Evolutionary conservation across 2,113 vertebrate genomes (phyloP), one percentile per base, ranked within the genome.

Genomic region (Epinephelus cyanopodus): DNA sequence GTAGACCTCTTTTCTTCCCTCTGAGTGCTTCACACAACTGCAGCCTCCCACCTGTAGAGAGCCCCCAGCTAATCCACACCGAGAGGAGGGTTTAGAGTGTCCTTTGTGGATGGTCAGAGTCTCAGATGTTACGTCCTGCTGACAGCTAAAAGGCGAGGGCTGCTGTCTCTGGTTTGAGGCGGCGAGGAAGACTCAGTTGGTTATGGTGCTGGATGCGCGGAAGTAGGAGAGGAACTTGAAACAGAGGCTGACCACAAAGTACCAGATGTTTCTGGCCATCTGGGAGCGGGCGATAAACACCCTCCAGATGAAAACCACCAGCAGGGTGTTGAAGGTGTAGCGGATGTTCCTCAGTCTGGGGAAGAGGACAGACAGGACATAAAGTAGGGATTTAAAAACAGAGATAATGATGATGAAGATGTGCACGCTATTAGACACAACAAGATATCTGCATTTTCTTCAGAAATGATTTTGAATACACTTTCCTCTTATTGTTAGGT

Each of bases 161-260:
- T 50, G 82, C 81, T 47, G 78, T 71, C 21, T 66, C 68, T 53
- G 76, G 83, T 42, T 65, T 57, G 58, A 63, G 75, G 65, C 10
- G 18, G 42, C 21, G 18, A 82, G 65, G 79, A 82, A 78, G 87
- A 89, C 82, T 94, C 94, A 99, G 90, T 95, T 96, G 90, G 95
- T 96, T 81, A 99, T 93, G 47, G 96, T 97, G 94, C 97, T 98
- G 92, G 98, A 98, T 19, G 96, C 97, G 89, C 96, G 96, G 93
- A 99, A 97, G 94, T 99, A 98, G 88, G 97, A 98, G 81, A 99
- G 95, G 89, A 98, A 97, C 95, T 99, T 99, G 90, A 97, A 98
- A 92, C 98, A 99, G 90, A 98, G 96, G 95, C 95, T 98, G 90
- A 99, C 97, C 57, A 99, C 97, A 83, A 99, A 98, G 95, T 98